These are phyloP conservation scores for Pseudolaguvia tuberculata DNA, from an alignment of 2,113 vertebrate species.

Conservation along the genomic window DNA sequence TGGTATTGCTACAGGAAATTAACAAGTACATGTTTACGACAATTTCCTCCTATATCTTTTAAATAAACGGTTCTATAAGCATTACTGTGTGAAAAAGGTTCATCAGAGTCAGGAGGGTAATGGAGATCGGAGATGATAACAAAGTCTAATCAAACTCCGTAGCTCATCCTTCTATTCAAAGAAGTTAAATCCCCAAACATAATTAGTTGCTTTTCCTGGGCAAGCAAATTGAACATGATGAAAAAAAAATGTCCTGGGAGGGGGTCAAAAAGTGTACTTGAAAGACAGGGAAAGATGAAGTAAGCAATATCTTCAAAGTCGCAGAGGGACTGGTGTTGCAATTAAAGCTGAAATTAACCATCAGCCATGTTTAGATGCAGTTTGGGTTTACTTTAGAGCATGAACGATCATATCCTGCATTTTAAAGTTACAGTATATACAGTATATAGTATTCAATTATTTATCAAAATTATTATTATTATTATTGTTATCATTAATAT, in stretches of 20 bases:
- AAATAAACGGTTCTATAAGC: conserved; percentile 49
- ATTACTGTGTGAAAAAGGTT: conserved; percentile 57
- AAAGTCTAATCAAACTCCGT: conserved; percentile 66
- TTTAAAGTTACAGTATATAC: background rate
- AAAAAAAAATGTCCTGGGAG: conserved; percentile 58
- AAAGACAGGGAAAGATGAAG: conserved; percentile 58
- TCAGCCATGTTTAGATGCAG: conserved; percentile 52
- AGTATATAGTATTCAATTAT: too few species aligned
- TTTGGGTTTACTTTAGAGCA: conserved; percentile 8
- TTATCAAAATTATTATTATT: too few species aligned
- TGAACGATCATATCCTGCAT: conserved; percentile 5
- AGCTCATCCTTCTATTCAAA: conserved; percentile 58
- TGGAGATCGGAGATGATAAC: conserved; percentile 65
- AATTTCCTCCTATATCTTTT: background rate
- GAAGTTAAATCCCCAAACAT: conserved; percentile 65
- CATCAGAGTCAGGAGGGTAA: conserved; percentile 67
- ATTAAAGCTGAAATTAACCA: conserved; percentile 62
- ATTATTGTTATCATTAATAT: too few species aligned
- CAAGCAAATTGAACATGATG: conserved; percentile 66
- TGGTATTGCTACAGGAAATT: background rate
- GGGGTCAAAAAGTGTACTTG: conserved; percentile 59
- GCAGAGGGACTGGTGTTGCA: conserved; percentile 51
- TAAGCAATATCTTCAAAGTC: conserved; percentile 57
- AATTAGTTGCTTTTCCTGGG: conserved; percentile 64
- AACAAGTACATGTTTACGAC: background rate